Evolutionary conservation across 1,140 invertebrate genomes (phyloP).

Genomic region (Diorhabda carinulata): DNA sequence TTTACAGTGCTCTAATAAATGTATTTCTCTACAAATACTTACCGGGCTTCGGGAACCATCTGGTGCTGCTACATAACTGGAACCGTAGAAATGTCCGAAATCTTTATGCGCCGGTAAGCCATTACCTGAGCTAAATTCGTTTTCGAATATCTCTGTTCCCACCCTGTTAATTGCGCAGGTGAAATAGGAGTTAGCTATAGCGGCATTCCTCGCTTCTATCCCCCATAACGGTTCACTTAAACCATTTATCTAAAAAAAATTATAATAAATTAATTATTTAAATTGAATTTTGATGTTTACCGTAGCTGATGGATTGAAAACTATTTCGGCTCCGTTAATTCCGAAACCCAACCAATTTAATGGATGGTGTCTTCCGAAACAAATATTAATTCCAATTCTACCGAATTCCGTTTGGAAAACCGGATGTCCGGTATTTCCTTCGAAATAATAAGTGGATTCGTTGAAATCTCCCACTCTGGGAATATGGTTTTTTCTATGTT

Average conservation of each 20-base stretch:
- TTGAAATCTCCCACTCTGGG: conserved; percentile 97
- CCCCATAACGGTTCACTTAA: conserved; percentile 94
- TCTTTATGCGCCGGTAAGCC: conserved; percentile 85
- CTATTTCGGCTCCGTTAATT: conserved; percentile 95
- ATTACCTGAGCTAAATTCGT: conserved; percentile 95
- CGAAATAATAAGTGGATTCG: conserved; percentile 98
- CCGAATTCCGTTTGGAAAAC: conserved; percentile 85
- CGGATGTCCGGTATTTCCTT: conserved; percentile 94
- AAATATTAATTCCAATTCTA: conserved; percentile 78
- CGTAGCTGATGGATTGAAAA: conserved; percentile 99
- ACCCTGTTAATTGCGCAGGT: conserved; percentile 96
- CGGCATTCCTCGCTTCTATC: conserved; percentile 95
- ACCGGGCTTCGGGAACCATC: conserved; percentile 89
- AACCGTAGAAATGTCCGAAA: conserved; percentile 97
- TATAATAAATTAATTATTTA: background rate
- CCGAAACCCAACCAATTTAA: conserved; percentile 97
- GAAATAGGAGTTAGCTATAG: conserved; percentile 93
- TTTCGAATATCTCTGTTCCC: conserved; percentile 84
- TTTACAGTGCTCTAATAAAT: background rate
- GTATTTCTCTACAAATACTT: conserved; percentile 29
- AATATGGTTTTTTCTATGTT: conserved; percentile 98
- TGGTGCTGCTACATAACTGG: conserved; percentile 90
- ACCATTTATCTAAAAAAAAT: conserved; percentile 48
- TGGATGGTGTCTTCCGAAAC: conserved; percentile 97
- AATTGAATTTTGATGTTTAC: conserved; percentile 9